These are phyloP conservation scores for Trypoxylon attenuatum DNA, from an alignment of 2,888 invertebrate species.

Conservation along the genomic window DNA sequence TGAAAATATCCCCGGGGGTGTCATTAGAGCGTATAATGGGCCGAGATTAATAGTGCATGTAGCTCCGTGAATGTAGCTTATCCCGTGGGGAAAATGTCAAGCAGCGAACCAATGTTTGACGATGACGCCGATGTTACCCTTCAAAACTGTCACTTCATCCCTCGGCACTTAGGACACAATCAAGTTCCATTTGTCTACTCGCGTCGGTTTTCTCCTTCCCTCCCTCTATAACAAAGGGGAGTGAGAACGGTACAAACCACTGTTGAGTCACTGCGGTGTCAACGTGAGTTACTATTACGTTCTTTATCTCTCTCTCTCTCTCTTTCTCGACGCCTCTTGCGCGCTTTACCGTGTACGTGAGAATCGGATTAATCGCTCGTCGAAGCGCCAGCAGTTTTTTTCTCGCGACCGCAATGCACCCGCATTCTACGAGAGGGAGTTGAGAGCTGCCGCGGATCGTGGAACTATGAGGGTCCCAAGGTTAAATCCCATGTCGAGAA, in stretches of 20 bases:
- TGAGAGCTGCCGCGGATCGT: too few relatives aligned
- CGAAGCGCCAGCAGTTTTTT: neutral
- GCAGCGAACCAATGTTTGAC: constrained; percentile 57
- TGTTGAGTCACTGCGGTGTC: too few relatives aligned
- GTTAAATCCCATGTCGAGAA: too few relatives aligned
- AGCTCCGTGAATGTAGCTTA: constrained; percentile 24
- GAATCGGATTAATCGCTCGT: constrained; percentile 51
- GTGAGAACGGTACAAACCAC: too few relatives aligned
- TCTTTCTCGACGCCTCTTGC: neutral
- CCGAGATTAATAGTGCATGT: constrained; percentile 59
- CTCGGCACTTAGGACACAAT: constrained; percentile 53
- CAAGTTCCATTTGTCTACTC: constrained; percentile 56
- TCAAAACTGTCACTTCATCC: constrained; percentile 57
- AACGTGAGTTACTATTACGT: too few relatives aligned
- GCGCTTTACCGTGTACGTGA: constrained; percentile 19
- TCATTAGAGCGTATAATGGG: constrained; percentile 56
- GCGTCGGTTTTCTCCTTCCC: constrained; percentile 22
- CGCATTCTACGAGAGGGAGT: too few relatives aligned
- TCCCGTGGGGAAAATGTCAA: constrained; percentile 60
- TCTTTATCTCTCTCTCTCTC: neutral
- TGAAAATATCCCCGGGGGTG: constrained; percentile 42
- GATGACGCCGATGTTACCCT: constrained; percentile 58
- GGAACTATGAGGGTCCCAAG: too few relatives aligned
- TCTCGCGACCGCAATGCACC: too few relatives aligned
- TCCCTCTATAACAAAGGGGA: too few relatives aligned